Evolutionary conservation across 1,140 invertebrate species (phyloP).

Genomic region (Heliothis subflexa): DNA sequence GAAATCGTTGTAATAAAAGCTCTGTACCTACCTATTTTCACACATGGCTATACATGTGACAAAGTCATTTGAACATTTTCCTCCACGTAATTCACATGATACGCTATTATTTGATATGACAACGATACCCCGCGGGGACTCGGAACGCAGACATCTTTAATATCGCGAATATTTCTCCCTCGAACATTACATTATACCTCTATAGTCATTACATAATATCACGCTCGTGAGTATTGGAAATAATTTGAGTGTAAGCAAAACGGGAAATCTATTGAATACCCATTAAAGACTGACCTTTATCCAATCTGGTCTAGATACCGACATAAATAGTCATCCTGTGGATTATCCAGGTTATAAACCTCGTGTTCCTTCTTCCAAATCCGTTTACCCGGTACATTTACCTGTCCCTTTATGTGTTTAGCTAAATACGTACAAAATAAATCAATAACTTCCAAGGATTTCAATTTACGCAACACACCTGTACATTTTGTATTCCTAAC

Average conservation of each 20-base stretch:
- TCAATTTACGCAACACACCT: not conserved
- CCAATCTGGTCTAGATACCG: no score
- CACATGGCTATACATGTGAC: not conserved
- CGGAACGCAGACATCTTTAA: constrained; percentile 31
- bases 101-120: constrained; percentile 39
- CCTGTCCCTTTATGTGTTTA: no score
- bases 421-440: not conserved
- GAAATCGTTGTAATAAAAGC: no score
- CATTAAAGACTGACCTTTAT: no score
- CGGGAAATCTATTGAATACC: not conserved
- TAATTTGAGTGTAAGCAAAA: constrained; percentile 13
- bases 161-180: constrained; percentile 21
- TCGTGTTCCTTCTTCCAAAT: no score
- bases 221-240: constrained; percentile 12
- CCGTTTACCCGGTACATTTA: no score
- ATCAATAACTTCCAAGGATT: constrained; percentile 5
- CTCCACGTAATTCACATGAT: constrained; percentile 7
- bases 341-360: no score
- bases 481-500: no score
- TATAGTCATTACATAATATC: constrained; percentile 10
- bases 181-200: constrained; percentile 3
- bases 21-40: no score
- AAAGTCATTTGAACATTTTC: constrained; percentile 21
- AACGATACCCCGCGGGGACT: constrained; percentile 16
- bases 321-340: no score